A percentile compares a stretch with the other conserved stretches of the same genome.
phyloP scores from a whole-genome alignment of 2,797 vertebrate genomes.

The Aeoliscus strigatus region DNA sequence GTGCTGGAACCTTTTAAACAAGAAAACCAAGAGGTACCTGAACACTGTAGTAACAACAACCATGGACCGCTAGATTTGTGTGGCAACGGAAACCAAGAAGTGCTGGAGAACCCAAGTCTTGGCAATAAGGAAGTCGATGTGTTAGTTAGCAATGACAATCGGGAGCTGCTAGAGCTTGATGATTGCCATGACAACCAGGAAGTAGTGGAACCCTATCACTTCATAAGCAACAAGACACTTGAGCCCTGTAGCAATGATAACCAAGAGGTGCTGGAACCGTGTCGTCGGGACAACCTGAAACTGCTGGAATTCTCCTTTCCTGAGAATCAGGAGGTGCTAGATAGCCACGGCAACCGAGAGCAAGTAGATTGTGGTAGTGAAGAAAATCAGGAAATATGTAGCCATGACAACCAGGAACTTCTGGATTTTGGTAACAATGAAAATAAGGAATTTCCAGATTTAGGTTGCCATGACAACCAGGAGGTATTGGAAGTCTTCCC shows the following conservation, averaged over 20 bases:
- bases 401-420: slow-evolving; percentile 27
- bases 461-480: slow-evolving; percentile 37
- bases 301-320: slow-evolving; percentile 22
- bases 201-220: slow-evolving; percentile 26
- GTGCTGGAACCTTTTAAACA: slow-evolving; percentile 22
- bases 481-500: slow-evolving; percentile 35
- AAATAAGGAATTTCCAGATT: slow-evolving; percentile 29
- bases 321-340: slow-evolving; percentile 54
- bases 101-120: slow-evolving; percentile 21
- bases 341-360: slow-evolving; percentile 33
- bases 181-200: slow-evolving; percentile 50
- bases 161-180: slow-evolving; percentile 32
- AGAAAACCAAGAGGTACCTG: slow-evolving; percentile 57
- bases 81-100: slow-evolving; percentile 44
- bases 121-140: slow-evolving; percentile 8
- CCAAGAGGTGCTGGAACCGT: slow-evolving; percentile 38
- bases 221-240: slow-evolving; percentile 7
- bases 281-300: slow-evolving; percentile 19
- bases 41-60: slow-evolving; percentile 30
- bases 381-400: slow-evolving; percentile 30
- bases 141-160: slow-evolving; percentile 29
- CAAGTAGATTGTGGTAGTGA: slow-evolving; percentile 15
- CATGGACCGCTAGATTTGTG: slow-evolving; percentile 22
- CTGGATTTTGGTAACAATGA: slow-evolving; percentile 25
- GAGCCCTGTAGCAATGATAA: slow-evolving; percentile 30